Conservation (phyloP, 2,113 vertebrate genomes). For the Trichomycterus rosablanca region DNA sequence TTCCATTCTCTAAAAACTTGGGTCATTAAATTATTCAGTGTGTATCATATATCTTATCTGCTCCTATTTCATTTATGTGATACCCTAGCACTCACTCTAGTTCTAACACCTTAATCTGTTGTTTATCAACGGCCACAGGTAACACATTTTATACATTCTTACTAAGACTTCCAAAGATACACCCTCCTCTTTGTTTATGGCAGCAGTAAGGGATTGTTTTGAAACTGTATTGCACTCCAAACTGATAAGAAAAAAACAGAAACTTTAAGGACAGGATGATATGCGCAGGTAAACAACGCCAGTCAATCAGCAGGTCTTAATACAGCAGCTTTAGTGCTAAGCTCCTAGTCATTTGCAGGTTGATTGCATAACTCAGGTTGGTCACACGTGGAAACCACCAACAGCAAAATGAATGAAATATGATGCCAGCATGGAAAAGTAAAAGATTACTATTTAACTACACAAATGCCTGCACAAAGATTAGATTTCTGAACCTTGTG, state of each 20-base stretch:
- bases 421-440: neutral
- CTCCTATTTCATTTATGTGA: constrained; percentile 54
- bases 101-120: constrained; percentile 51
- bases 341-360: constrained; percentile 14
- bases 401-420: neutral
- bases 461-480: neutral
- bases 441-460: neutral
- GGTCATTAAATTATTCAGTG: constrained; percentile 60
- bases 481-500: constrained; percentile 10
- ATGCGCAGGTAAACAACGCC: constrained; percentile 17
- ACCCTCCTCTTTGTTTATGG: neutral
- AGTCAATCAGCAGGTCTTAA: neutral
- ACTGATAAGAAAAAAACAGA: neutral
- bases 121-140: constrained; percentile 45
- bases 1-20: neutral
- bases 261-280: neutral
- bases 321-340: neutral
- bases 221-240: neutral
- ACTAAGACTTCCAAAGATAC: neutral
- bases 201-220: neutral
- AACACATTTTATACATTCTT: constrained; percentile 35
- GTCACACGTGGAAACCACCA: neutral
- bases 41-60: constrained; percentile 53
- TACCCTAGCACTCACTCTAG: constrained; percentile 37
- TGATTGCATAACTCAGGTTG: constrained; percentile 5